Percentiles rank a stretch among this genome's conserved stretches.
phyloP scores from a whole-genome alignment of 2,888 invertebrate species.

The Ceriagrion tenellum region DNA sequence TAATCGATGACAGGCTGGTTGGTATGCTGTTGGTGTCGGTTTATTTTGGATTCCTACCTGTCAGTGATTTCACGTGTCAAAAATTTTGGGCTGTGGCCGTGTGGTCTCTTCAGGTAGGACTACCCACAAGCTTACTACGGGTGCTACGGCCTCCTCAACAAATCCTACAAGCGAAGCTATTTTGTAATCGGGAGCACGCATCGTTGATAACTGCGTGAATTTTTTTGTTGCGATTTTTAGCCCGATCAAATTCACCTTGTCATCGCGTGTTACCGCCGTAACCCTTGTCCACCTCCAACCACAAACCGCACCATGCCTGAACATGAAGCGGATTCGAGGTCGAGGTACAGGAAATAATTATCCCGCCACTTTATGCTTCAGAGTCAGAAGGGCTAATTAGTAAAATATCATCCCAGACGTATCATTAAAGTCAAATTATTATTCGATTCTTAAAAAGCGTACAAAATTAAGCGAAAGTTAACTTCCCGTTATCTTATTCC shows the following conservation, averaged over 20 bases:
- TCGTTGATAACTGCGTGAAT: neutral
- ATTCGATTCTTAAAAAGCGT: neutral
- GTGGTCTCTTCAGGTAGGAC: neutral
- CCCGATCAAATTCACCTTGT: neutral
- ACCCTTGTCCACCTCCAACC: neutral
- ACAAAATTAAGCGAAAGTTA: slow-evolving; percentile 16
- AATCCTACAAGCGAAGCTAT: neutral
- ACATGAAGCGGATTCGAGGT: neutral
- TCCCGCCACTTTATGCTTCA: neutral
- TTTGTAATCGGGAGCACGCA: neutral
- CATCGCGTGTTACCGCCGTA: neutral
- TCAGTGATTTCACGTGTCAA: neutral
- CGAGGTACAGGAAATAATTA: neutral
- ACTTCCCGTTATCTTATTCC: neutral
- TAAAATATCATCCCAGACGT: neutral
- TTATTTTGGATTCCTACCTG: neutral
- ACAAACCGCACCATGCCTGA: neutral
- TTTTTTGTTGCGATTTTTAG: neutral
- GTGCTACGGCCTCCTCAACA: neutral
- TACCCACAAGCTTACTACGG: neutral
- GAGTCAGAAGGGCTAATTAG: neutral
- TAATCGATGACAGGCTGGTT: too few relatives aligned
- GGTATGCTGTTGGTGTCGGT: too few relatives aligned
- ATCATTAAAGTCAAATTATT: neutral
- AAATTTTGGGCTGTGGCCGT: neutral